Conservation (phyloP, 2,797 vertebrate genomes). For the Acanthis flammea region DNA sequence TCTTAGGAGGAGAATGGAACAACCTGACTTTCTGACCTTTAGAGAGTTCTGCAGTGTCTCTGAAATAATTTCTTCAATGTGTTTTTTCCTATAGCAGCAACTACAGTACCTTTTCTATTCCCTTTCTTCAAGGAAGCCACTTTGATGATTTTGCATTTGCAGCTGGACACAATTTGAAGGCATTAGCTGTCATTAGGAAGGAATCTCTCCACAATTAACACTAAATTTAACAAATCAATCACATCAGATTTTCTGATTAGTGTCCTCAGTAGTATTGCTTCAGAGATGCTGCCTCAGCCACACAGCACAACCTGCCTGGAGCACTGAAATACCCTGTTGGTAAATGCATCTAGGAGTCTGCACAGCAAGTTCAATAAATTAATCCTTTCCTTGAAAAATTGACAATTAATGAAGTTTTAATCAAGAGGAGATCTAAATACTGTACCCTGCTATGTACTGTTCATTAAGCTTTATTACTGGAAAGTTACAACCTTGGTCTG, state of each 20-base stretch:
- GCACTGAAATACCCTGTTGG: background rate
- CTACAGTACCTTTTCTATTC: background rate
- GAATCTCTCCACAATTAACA: background rate
- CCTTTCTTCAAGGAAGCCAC: background rate
- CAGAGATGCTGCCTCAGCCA: background rate
- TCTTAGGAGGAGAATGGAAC: background rate
- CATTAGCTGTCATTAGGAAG: background rate
- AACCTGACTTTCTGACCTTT: conserved; percentile 3
- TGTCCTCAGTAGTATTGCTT: background rate
- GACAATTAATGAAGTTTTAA: background rate
- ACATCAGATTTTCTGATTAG: background rate
- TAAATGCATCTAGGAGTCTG: background rate
- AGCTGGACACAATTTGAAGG: background rate
- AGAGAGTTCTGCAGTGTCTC: background rate
- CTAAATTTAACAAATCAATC: background rate
- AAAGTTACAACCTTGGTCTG: background rate
- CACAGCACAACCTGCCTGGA: background rate
- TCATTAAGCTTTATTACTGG: background rate
- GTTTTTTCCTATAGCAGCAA: background rate
- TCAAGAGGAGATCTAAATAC: background rate
- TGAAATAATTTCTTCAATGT: background rate
- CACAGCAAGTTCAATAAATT: background rate
- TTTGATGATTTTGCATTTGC: background rate
- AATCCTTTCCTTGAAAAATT: background rate
- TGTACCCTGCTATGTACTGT: background rate